These are phyloP conservation scores for Nothura maculosa DNA, from an alignment of 2,797 vertebrate genomes.

Conservation along the genomic window DNA sequence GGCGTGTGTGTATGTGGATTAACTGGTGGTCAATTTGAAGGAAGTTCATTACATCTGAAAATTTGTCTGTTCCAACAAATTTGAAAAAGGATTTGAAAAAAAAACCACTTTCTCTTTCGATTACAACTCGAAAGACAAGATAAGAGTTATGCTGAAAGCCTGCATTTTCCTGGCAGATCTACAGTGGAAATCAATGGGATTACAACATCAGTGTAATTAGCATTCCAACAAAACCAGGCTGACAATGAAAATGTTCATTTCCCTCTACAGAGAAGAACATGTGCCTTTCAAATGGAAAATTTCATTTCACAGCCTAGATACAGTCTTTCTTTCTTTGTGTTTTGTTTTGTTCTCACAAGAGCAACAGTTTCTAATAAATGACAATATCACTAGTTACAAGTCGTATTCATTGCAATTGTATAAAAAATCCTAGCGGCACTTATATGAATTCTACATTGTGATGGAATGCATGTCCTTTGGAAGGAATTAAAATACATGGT, in stretches of 20 bases:
- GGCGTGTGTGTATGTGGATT: neutral
- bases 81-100: neutral
- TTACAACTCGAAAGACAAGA: neutral
- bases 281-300: conserved; percentile 29
- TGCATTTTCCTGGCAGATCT: neutral
- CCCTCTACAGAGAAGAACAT: neutral
- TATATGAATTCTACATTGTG: neutral
- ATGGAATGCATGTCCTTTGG: neutral
- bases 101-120: neutral
- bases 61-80: neutral
- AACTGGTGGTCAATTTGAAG: neutral
- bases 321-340: neutral
- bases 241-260: neutral
- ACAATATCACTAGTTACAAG: neutral
- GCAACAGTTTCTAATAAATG: conserved; percentile 16
- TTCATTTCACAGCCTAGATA: conserved; percentile 32
- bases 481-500: conserved; percentile 9
- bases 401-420: conserved; percentile 23
- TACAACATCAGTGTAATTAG: neutral
- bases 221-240: neutral
- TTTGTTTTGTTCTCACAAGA: neutral
- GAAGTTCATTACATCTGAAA: neutral
- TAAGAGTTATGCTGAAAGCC: neutral
- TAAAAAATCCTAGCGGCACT: conserved; percentile 20
- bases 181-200: neutral